Conservation (phyloP, 1,140 invertebrate species). For the Drosophila subpulchrella region DNA sequence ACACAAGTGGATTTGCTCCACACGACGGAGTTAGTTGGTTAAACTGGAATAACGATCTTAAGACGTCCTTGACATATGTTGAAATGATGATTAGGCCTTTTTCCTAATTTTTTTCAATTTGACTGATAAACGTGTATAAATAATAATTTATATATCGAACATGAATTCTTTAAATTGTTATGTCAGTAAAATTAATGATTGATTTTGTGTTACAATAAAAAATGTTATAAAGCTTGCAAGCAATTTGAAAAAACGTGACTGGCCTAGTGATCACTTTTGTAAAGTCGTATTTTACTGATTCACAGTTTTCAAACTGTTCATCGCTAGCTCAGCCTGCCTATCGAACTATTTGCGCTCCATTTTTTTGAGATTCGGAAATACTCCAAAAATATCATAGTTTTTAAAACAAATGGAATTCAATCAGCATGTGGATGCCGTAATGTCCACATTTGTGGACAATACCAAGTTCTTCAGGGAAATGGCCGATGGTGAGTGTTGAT, state of each 20-base stretch:
- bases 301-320: not conserved
- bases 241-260: too few relatives aligned
- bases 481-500: not conserved
- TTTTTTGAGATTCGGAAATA: not conserved
- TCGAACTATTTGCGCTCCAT: slow-evolving; percentile 1
- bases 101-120: too few relatives aligned
- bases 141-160: too few relatives aligned
- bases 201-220: too few relatives aligned
- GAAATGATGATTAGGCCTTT: not conserved
- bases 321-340: slow-evolving; percentile 3
- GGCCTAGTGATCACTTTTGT: not conserved
- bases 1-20: not conserved
- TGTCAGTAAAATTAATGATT: too few relatives aligned
- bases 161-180: too few relatives aligned
- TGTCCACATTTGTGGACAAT: slow-evolving; percentile 10
- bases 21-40: too few relatives aligned
- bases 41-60: not conserved
- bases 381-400: not conserved
- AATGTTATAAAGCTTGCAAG: too few relatives aligned
- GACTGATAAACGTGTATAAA: too few relatives aligned
- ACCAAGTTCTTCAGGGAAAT: slow-evolving; percentile 11
- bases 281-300: not conserved
- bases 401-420: slow-evolving; percentile 3
- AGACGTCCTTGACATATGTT: not conserved
- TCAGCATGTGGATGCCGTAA: slow-evolving; percentile 1